These are phyloP conservation scores for Papilio polytes DNA, from an alignment of 1,140 invertebrate genomes.

Conservation along the genomic window DNA sequence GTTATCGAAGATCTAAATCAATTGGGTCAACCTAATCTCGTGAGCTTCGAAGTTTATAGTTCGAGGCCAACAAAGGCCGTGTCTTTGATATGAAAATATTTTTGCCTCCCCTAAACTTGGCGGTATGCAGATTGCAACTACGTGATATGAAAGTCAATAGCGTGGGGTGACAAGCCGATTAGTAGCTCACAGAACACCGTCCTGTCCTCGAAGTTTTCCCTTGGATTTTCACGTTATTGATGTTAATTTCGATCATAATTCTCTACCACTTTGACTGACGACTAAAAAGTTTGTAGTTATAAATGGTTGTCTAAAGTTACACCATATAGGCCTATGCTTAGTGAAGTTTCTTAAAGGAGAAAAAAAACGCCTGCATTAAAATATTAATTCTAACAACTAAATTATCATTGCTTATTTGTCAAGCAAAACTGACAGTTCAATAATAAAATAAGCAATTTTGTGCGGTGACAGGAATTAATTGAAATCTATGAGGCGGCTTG, in stretches of 20 bases:
- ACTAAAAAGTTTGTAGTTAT: not conserved
- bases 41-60: conserved; percentile 35
- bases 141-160: conserved; percentile 73
- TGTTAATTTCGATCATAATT: conserved; percentile 31
- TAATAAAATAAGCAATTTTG: conserved; percentile 71
- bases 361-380: too few species aligned
- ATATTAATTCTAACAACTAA: not conserved
- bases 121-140: conserved; percentile 74
- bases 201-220: conserved; percentile 37
- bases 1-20: conserved; percentile 22
- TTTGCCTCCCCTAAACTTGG: conserved; percentile 56
- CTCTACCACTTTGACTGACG: not conserved
- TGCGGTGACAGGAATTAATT: conserved; percentile 77
- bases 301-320: not conserved
- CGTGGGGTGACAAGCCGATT: conserved; percentile 71
- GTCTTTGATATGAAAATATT: conserved; percentile 53
- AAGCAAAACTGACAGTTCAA: conserved; percentile 47
- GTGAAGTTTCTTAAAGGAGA: too few species aligned
- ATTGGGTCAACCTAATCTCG: conserved; percentile 24
- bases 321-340: not conserved
- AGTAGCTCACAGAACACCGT: conserved; percentile 53
- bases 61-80: conserved; percentile 20
- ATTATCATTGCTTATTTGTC: conserved; percentile 48
- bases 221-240: conserved; percentile 41
- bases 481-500: conserved; percentile 73